Evolutionary conservation across 1,140 invertebrate species (phyloP), one percentile per base, ranked within the genome.

Genomic region (Hetaerina americana): DNA sequence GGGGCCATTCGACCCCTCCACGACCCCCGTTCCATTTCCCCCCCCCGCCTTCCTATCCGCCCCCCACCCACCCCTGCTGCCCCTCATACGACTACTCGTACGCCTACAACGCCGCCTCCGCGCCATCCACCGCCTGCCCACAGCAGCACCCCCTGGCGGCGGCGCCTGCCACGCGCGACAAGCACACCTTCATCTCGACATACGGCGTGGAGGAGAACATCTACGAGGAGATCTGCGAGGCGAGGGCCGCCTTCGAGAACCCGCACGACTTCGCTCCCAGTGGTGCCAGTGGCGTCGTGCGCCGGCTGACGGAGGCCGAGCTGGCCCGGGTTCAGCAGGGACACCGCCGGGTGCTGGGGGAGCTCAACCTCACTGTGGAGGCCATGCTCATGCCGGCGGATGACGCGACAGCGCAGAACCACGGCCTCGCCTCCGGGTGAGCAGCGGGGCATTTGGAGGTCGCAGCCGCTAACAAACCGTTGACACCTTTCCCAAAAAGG

Each of bases 121-220:
- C 69, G 85, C 87, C 31, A 87, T 87, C 88, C 5, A 85, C 84
- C 75, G 78, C 22, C 77, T 78, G 31, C 73, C 75, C 5, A 12
- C 82, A 80, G 79, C 85, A 84, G 18, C 82, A 26, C 83, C 81
- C 31, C n/a, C 40, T 31, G 22, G 26, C 27, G 12, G 31, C 15
- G n/a, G 31, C 24, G n/a, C 29, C 5, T 49, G 28, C 10, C 27
- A 5, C 6, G 10, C 8, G 57, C 74, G 73, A 76, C 82, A 72
- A 83, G 68, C 89, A 91, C 76, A 90, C 89, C 57, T 91, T 90
- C 76, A 86, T 91, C 26, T 91, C 89, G 5, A 84, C 89, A 72
- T 92, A 92, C 76, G 90, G 90, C 25, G 92, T 90, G 15, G 88
- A 90, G 78, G 92, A 94, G 82, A 94, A 94, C 79, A 92, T 94